Percentiles rank a stretch among this genome's conserved stretches.
These are phyloP conservation scores for Crotalus helleri DNA, from an alignment of 2,113 vertebrate species.

Conservation along the genomic window DNA sequence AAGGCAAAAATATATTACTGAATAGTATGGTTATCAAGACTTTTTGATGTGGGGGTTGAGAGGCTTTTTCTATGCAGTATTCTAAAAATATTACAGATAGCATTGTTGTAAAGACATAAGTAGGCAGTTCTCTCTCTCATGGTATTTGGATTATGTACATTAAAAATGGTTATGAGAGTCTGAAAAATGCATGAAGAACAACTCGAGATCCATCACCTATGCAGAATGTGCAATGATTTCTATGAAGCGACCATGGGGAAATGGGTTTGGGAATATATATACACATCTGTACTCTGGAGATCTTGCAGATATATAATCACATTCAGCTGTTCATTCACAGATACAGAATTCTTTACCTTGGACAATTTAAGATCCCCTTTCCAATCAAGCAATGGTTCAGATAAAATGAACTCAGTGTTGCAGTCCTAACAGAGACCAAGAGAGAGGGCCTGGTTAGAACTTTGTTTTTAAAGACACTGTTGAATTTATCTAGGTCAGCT, in stretches of 20 bases:
- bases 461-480: not conserved
- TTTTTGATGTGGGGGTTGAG: not conserved
- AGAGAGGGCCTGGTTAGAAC: not conserved
- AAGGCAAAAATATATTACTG: not conserved
- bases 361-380: not conserved
- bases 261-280: not conserved
- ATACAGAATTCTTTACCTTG: not conserved
- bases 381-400: not conserved
- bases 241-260: not conserved
- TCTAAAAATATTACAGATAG: not conserved
- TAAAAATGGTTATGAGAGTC: not conserved
- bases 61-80: not conserved
- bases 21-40: not conserved
- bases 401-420: not conserved
- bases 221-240: not conserved
- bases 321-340: not conserved
- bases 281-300: not conserved
- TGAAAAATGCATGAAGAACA: not conserved
- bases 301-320: not conserved
- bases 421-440: not conserved
- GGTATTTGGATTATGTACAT: not conserved
- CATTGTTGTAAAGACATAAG: not conserved
- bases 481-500: not conserved
- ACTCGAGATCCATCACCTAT: not conserved
- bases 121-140: not conserved